Percentiles rank a stretch among this genome's conserved stretches.
Evolutionary conservation across 1,140 invertebrate species (phyloP).

Genomic region (Steinernema khuongi): DNA sequence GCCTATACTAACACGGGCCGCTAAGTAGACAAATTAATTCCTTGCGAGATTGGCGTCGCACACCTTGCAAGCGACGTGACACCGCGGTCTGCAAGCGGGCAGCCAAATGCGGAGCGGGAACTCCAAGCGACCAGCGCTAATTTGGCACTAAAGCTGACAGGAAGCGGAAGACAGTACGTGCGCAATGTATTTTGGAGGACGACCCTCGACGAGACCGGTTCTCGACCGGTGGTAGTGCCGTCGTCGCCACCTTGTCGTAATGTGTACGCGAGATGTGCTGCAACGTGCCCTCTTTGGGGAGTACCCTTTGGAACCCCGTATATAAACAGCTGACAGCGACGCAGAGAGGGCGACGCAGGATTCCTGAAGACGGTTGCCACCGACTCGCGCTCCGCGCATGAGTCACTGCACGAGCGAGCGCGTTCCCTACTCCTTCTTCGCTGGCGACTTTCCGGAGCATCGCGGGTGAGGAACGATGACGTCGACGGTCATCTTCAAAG

Average conservation of each 20-base stretch:
- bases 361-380: constrained; percentile 2
- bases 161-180: background rate
- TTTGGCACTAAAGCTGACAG: background rate
- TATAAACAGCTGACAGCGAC: constrained; percentile 9
- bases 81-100: no score
- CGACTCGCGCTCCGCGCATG: background rate
- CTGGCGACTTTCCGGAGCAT: background rate
- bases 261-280: constrained; percentile 10
- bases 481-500: background rate
- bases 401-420: background rate
- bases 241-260: background rate
- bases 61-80: no score
- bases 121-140: no score
- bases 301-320: background rate
- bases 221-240: constrained; percentile 8
- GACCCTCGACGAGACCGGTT: background rate
- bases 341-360: background rate
- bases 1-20: no score
- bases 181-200: constrained; percentile 10
- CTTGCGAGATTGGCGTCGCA: no score
- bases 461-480: background rate
- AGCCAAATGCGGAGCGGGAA: no score
- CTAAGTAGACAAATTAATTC: no score
- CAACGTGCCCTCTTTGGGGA: background rate
- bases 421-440: background rate